Percentiles rank a stretch among this genome's conserved stretches.
Evolutionary conservation across 2,888 invertebrate genomes (phyloP).

Genomic region (Coleophora deauratella): DNA sequence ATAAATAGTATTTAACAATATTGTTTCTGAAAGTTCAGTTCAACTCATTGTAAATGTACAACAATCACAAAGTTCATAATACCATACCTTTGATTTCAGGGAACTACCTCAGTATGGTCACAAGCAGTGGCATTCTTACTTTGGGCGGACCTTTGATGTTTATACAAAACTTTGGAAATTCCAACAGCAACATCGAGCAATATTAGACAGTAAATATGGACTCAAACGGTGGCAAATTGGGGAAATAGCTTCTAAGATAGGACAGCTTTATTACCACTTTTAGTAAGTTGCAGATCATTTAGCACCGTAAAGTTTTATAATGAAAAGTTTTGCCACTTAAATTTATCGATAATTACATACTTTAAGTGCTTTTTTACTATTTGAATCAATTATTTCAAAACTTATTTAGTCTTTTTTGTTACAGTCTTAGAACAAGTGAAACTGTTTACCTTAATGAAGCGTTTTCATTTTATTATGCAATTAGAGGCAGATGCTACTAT

Average conservation of each 20-base stretch:
- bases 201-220: slow-evolving; percentile 94
- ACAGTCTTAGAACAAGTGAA: slow-evolving; percentile 94
- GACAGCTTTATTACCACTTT: slow-evolving; percentile 98
- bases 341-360: slow-evolving; percentile 1
- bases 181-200: slow-evolving; percentile 95
- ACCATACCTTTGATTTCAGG: slow-evolving; percentile 66
- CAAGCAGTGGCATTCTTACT: slow-evolving; percentile 98
- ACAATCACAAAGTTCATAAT: too few relatives aligned
- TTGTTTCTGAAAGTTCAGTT: too few relatives aligned
- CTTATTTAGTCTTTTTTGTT: slow-evolving; percentile 21
- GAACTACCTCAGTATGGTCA: slow-evolving; percentile 98
- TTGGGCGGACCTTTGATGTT: slow-evolving; percentile 96
- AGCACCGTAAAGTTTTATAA: neutral
- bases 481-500: slow-evolving; percentile 94
- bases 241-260: slow-evolving; percentile 98
- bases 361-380: too few relatives aligned
- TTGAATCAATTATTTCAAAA: too few relatives aligned
- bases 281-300: slow-evolving; percentile 79
- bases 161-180: slow-evolving; percentile 99
- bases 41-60: too few relatives aligned
- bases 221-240: slow-evolving; percentile 98
- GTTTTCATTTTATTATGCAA: slow-evolving; percentile 96
- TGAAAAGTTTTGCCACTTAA: neutral
- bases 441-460: slow-evolving; percentile 97
- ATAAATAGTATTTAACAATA: too few relatives aligned